These are phyloP conservation scores for Pachyrhynchus sulphureomaculatus DNA, from an alignment of 1,140 invertebrate species.

Conservation along the genomic window DNA sequence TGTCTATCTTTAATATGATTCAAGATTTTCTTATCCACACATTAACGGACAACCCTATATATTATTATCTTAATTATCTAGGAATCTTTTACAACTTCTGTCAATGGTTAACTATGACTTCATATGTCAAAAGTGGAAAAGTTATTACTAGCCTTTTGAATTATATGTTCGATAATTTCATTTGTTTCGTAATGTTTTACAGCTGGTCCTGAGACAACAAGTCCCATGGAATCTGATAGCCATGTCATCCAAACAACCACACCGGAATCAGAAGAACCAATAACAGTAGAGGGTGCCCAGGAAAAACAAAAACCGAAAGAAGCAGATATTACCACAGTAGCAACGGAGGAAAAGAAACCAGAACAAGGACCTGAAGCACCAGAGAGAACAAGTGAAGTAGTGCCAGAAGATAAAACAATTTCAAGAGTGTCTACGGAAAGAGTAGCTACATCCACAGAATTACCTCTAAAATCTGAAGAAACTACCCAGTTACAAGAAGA, in stretches of 20 bases:
- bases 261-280: not conserved
- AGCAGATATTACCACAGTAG: not conserved
- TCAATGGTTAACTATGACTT: too few species aligned
- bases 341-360: constrained; percentile 3
- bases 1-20: too few species aligned
- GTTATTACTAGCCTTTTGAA: too few species aligned
- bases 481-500: too few species aligned
- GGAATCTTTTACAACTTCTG: too few species aligned
- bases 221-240: constrained; percentile 61
- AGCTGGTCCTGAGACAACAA: constrained; percentile 37
- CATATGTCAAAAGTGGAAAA: too few species aligned
- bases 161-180: too few species aligned
- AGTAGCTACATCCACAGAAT: not conserved
- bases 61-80: too few species aligned
- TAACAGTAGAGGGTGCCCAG: not conserved
- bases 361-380: not conserved
- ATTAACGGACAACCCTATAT: too few species aligned
- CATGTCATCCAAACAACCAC: constrained; percentile 55
- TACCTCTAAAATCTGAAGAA: too few species aligned
- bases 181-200: too few species aligned
- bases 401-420: not conserved
- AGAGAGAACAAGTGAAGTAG: not conserved
- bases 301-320: not conserved
- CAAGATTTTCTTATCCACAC: too few species aligned
- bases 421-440: not conserved